Percentiles rank a stretch among this genome's conserved stretches.
Conservation (phyloP, 2,888 invertebrate genomes). For the Blera fallax region DNA sequence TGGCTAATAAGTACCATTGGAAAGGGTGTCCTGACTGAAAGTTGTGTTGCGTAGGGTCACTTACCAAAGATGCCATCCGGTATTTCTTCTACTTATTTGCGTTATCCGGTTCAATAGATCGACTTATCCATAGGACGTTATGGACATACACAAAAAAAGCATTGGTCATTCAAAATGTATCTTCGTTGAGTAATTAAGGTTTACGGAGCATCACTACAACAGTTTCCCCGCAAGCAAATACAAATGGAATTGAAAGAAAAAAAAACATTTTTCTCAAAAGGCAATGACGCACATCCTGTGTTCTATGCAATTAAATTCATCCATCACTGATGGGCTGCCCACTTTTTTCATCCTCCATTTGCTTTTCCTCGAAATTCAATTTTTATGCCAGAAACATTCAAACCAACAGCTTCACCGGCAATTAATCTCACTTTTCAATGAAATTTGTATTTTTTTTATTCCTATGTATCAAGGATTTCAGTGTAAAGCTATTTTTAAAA, state of each 20-base stretch:
- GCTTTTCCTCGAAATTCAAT: neutral
- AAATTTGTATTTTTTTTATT: neutral
- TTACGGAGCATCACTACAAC: neutral
- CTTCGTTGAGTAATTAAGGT: neutral
- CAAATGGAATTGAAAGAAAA: neutral
- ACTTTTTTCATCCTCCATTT: neutral
- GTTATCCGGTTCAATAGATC: no score
- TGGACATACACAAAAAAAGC: no score
- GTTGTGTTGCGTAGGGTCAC: no score
- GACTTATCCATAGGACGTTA: no score
- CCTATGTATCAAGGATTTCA: neutral
- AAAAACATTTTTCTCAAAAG: neutral
- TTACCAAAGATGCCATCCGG: no score
- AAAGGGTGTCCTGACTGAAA: no score
- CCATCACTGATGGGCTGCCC: neutral
- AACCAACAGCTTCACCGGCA: neutral
- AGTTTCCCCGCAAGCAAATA: neutral
- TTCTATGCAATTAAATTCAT: slow-evolving; percentile 9
- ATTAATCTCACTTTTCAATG: neutral
- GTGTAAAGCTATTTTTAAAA: neutral
- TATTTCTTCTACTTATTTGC: no score
- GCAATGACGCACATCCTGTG: slow-evolving; percentile 16
- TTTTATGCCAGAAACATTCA: neutral
- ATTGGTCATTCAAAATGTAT: neutral
- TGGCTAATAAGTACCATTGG: no score